Percentiles rank a stretch among this genome's conserved stretches.
Conservation (phyloP, 2,797 vertebrate genomes). For the Mallotus villosus region DNA sequence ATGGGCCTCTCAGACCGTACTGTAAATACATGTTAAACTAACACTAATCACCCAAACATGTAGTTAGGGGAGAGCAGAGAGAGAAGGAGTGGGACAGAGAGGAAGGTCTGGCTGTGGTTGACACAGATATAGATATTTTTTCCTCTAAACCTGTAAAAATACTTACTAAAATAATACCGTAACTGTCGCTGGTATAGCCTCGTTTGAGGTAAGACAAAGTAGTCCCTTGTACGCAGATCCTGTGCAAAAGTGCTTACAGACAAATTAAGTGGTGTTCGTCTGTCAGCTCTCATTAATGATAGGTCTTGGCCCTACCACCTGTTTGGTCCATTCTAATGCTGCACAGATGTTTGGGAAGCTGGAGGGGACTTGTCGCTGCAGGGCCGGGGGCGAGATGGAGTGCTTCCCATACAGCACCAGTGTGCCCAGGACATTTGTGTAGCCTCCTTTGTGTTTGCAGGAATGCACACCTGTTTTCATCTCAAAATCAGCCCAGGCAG, state of each 20-base stretch:
- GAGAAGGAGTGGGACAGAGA: slow-evolving; percentile 21
- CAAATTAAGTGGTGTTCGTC: slow-evolving; percentile 38
- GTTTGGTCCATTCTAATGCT: slow-evolving; percentile 42
- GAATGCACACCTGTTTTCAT: slow-evolving; percentile 49
- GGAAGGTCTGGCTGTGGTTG: not conserved
- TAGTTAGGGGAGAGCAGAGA: slow-evolving; percentile 19
- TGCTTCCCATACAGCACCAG: slow-evolving; percentile 23
- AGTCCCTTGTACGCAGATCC: slow-evolving; percentile 5
- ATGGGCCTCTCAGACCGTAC: slow-evolving; percentile 43
- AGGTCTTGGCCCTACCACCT: slow-evolving; percentile 52
- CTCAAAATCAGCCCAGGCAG: slow-evolving; percentile 5
- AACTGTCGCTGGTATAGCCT: not conserved
- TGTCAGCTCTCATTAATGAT: slow-evolving; percentile 63
- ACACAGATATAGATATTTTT: slow-evolving; percentile 12
- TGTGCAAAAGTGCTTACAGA: slow-evolving; percentile 13
- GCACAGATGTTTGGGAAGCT: slow-evolving; percentile 55
- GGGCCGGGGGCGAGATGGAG: slow-evolving; percentile 1
- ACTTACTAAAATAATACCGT: not conserved
- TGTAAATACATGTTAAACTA: slow-evolving; percentile 21
- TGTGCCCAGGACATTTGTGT: not conserved
- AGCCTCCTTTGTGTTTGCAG: slow-evolving; percentile 42
- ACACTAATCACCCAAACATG: slow-evolving; percentile 26
- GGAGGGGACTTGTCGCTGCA: slow-evolving; percentile 30
- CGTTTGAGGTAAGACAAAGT: slow-evolving; percentile 10
- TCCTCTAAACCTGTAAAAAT: not conserved